These are phyloP conservation scores for Pipra filicauda DNA, from an alignment of 2,113 vertebrate species.

Conservation along the genomic window DNA sequence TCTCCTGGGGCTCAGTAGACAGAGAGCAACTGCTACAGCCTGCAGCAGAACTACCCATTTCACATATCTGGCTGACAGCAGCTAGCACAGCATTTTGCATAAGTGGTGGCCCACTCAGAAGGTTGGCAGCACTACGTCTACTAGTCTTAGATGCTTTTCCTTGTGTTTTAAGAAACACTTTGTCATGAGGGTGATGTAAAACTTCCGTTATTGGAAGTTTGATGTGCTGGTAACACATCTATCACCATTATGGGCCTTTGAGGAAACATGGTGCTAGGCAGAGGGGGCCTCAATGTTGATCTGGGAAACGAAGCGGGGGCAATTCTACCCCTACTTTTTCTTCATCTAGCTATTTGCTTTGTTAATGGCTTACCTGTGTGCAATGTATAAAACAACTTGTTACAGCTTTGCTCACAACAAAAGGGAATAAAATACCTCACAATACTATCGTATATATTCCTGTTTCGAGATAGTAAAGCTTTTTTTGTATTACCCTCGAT, in stretches of 20 bases:
- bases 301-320: neutral
- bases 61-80: fast-evolving
- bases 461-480: constrained; percentile 32
- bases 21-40: fast-evolving
- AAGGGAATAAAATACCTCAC: constrained; percentile 81
- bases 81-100: fast-evolving
- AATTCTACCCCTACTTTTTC: neutral
- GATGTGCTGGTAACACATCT: neutral
- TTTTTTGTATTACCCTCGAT: neutral
- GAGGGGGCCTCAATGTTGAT: neutral
- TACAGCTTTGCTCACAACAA: constrained; percentile 63
- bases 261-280: neutral
- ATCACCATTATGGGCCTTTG: neutral
- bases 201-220: neutral
- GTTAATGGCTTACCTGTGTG: constrained; percentile 47
- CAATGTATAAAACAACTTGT: constrained; percentile 55
- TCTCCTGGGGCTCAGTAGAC: neutral
- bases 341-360: neutral
- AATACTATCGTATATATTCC: neutral
- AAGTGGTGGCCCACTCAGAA: neutral
- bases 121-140: neutral
- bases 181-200: fast-evolving
- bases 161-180: neutral
- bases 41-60: neutral
- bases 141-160: neutral